phyloP scores from a whole-genome alignment of 2,888 invertebrate genomes.

The Hymenopus coronatus region DNA sequence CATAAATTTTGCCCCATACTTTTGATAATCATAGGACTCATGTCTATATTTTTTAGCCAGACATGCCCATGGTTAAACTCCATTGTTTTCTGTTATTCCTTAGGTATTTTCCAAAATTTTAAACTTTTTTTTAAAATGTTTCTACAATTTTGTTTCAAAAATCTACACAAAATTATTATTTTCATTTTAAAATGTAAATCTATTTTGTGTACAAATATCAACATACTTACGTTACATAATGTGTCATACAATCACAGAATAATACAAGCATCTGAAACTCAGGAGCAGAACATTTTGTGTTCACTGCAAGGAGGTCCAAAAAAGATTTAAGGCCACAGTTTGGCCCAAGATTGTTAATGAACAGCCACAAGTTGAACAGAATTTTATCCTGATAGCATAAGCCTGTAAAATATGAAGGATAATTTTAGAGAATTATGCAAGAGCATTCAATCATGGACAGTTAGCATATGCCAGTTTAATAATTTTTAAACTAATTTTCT shows the following conservation, averaged over 20 bases:
- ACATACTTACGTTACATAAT: slow-evolving; percentile 86
- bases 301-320: slow-evolving; percentile 76
- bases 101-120: too few species aligned
- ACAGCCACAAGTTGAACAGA: slow-evolving; percentile 86
- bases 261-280: slow-evolving; percentile 91
- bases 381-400: slow-evolving; percentile 91
- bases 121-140: too few species aligned
- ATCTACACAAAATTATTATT: too few species aligned
- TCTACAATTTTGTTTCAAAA: too few species aligned
- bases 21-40: too few species aligned
- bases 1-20: too few species aligned
- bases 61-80: too few species aligned
- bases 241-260: slow-evolving; percentile 92
- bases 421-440: not conserved
- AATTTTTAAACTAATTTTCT: too few species aligned
- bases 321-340: slow-evolving; percentile 86
- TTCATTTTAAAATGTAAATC: not conserved
- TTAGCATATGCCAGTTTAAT: too few species aligned
- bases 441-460: not conserved
- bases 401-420: slow-evolving; percentile 54
- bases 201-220: not conserved
- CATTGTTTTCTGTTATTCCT: too few species aligned
- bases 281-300: slow-evolving; percentile 76
- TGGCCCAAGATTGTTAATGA: slow-evolving; percentile 83
- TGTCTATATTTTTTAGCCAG: too few species aligned